Base-by-base conservation (phyloP, 2,888 invertebrate genomes). In the Lithosia quadra region DNA sequence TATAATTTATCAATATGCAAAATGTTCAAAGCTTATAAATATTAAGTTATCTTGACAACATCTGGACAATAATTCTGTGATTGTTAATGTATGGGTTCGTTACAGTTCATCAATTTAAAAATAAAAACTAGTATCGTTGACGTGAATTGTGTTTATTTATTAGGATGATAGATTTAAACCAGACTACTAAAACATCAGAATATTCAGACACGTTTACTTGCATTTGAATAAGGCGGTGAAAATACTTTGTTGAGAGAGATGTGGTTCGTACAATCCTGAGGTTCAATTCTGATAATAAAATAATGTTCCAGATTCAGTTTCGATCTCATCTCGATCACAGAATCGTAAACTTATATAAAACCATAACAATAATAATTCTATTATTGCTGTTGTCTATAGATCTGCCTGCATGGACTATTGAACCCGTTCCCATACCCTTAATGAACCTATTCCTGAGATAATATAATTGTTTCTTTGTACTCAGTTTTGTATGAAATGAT, bases 61-160 rank as follows among this genome's bases (percentile, higher is more conserved):
- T 56, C 57, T 64, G 56, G 55, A 59, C 55, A 34, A 66, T 61
- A 68, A 70, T 59, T 34, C 57, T 61, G 66, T 70, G 71, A 24
- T 11, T 9, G 77, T 76, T 73, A 69, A 10, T 58, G 65, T 21
- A 70, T 64, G 69, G 66, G 58, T 70, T 56, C 39, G 15, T 4
- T 72, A 69, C 28, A 68, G 73, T 71, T 75, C 68, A 67, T 67
- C 73, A 68, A 72, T 70, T 65, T 67, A 55, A 61, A 65, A 36
- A 63, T 65, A 7, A 62, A 34, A 55, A 53, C 13, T 63, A 11
- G 13, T 57, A 55, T 9, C 39, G 63, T 49, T 28, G 18, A 34
- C 21, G 22, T 63, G 36, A 60, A 39, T 60, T 13, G 22, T 36
- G 55, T 11, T 22, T 22, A 21, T 13, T 21, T 56, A 56, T 56